These are phyloP conservation scores for Leiothrix lutea DNA, from an alignment of 2,113 vertebrate species.

Conservation along the genomic window DNA sequence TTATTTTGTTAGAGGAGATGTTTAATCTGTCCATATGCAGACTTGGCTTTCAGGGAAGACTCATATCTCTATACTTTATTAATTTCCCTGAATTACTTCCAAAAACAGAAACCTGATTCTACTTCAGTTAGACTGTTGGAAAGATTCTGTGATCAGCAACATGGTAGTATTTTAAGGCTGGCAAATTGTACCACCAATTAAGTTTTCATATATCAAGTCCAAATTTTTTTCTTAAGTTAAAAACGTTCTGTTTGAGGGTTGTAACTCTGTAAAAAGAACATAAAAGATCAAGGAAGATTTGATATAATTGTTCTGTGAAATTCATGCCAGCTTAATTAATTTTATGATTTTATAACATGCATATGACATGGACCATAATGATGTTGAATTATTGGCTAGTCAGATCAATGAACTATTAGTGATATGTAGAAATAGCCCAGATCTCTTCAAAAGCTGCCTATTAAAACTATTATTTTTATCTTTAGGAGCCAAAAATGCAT, in stretches of 20 bases:
- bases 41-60: not conserved
- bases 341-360: not conserved
- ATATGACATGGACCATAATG: not conserved
- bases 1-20: not conserved
- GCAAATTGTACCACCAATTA: not conserved
- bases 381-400: not conserved
- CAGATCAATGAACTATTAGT: not conserved
- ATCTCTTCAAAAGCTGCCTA: not conserved
- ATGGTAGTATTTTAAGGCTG: not conserved
- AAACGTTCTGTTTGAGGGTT: not conserved
- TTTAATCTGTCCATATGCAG: not conserved
- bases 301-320: not conserved
- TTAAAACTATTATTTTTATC: not conserved
- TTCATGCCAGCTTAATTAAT: not conserved
- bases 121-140: not conserved
- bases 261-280: not conserved
- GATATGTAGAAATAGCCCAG: not conserved
- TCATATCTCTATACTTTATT: not conserved
- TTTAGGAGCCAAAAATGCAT: not conserved
- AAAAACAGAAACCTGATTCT: not conserved
- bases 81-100: not conserved
- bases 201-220: not conserved
- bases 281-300: not conserved
- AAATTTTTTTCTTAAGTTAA: not conserved
- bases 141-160: not conserved